Conservation (phyloP, 2,888 invertebrate species). For the Odontocolon sp. region DNA sequence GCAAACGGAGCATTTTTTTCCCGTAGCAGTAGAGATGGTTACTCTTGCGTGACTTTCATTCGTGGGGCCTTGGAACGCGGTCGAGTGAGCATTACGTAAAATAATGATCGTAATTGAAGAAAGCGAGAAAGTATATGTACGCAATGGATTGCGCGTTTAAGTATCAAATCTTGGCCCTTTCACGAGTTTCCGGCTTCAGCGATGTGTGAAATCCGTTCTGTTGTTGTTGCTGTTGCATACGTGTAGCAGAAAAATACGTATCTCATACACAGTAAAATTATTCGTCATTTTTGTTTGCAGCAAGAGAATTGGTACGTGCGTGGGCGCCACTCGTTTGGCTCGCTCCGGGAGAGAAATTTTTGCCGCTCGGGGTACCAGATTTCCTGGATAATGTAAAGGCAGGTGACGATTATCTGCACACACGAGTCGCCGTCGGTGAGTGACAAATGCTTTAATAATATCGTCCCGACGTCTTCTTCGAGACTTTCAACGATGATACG, state of each 20-base stretch:
- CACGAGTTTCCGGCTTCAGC: not conserved
- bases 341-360: slow-evolving; percentile 85
- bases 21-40: not conserved
- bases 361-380: slow-evolving; percentile 84
- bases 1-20: not conserved
- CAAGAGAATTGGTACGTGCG: slow-evolving; percentile 81
- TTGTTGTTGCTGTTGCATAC: no score
- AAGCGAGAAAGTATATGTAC: slow-evolving; percentile 62
- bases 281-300: slow-evolving; percentile 63
- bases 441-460: slow-evolving; percentile 27
- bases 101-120: slow-evolving; percentile 60
- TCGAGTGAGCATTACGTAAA: slow-evolving; percentile 47
- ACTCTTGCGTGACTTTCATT: slow-evolving; percentile 37
- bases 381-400: slow-evolving; percentile 83
- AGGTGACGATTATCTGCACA: slow-evolving; percentile 72
- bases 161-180: slow-evolving; percentile 25
- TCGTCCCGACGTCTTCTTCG: no score
- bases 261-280: no score
- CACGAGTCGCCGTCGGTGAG: slow-evolving; percentile 73
- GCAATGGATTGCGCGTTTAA: slow-evolving; percentile 49
- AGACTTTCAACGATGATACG: no score
- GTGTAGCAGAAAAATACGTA: no score
- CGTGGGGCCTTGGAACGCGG: slow-evolving; percentile 14
- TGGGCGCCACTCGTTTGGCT: slow-evolving; percentile 87
- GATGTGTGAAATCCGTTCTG: slow-evolving; percentile 12